Evolutionary conservation across 1,140 invertebrate species (phyloP).

Genomic region (Araneus ventricosus): DNA sequence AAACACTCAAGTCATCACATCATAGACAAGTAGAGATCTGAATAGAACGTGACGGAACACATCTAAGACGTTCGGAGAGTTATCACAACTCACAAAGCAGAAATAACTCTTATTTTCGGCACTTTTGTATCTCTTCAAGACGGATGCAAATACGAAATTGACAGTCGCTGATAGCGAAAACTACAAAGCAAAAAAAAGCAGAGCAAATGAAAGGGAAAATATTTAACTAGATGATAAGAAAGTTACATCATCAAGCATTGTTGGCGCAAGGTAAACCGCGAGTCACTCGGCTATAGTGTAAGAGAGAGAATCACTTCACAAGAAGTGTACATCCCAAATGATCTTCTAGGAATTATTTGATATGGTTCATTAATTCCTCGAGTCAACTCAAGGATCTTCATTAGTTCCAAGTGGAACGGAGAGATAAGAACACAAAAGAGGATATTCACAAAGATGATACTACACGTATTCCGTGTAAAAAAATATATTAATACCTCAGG

Average conservation of each 20-base stretch:
- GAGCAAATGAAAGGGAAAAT: not conserved
- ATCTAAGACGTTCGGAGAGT: not conserved
- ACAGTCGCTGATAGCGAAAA: not conserved
- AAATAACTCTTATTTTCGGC: not conserved
- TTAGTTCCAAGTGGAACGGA: not conserved
- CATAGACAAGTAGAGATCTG: not conserved
- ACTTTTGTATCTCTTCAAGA: not conserved
- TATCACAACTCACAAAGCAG: not conserved
- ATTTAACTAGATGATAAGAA: constrained; percentile 7
- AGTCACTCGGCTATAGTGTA: not conserved
- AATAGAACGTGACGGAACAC: not conserved
- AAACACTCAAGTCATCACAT: not conserved
- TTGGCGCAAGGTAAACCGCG: not conserved
- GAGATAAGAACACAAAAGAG: too few relatives aligned
- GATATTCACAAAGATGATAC: too few relatives aligned
- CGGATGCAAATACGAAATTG: not conserved
- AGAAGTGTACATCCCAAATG: not conserved
- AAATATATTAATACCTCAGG: too few relatives aligned
- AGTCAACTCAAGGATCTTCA: not conserved
- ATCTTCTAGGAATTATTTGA: not conserved
- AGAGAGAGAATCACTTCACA: not conserved
- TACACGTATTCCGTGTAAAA: too few relatives aligned
- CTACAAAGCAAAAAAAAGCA: not conserved
- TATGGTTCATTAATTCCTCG: not conserved
- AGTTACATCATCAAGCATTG: not conserved